Evolutionary conservation across 2,113 vertebrate genomes (phyloP), one percentile per base, ranked within the genome.

Genomic region (Vombatus ursinus): DNA sequence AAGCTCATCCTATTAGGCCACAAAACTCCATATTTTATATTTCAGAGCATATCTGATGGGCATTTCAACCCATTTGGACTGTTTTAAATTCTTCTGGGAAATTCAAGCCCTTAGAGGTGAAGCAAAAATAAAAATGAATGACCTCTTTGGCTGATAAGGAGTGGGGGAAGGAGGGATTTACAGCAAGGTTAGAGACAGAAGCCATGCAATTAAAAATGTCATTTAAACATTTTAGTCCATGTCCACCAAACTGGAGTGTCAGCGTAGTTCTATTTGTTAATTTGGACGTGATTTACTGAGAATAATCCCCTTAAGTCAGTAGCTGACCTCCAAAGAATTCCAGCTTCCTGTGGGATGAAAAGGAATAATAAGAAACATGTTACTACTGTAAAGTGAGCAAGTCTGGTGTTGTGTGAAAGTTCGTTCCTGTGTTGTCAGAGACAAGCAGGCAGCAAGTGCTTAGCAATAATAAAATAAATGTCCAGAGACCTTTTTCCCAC

Each of bases 381-480:
- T 96, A 95, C 95, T 97, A 97, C 96, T 97, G 93, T 96, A 97
- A 98, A 98, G 93, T 61, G 98, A 98, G 96, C 94, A 94, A 89
- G 95, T 25, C 94, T 97, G 94, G 92, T 90, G 92, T 61, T 95
- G 97, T 94, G 49, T 90, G 96, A 98, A 50, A 94, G 96, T 97
- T 95, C 95, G 50, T 94, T 98, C 94, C 96, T 94, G 2, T 94
- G 96, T 51, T 97, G 96, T 96, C 97, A 98, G 95, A 97, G 97
- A 97, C 97, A 97, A 97, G 96, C 91, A 51, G 52, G 51, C 50
- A 91, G 91, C 95, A 97, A 98, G 96, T 96, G 94, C 93, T 98
- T 96, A 96, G 98, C 96, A 98, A 96, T 95, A 97, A 98, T 96
- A 97, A 98, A 98, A 98, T 96, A 98, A 98, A 98, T 97, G 97